Conservation (phyloP, 2,113 vertebrate genomes). For the Aix galericulata region DNA sequence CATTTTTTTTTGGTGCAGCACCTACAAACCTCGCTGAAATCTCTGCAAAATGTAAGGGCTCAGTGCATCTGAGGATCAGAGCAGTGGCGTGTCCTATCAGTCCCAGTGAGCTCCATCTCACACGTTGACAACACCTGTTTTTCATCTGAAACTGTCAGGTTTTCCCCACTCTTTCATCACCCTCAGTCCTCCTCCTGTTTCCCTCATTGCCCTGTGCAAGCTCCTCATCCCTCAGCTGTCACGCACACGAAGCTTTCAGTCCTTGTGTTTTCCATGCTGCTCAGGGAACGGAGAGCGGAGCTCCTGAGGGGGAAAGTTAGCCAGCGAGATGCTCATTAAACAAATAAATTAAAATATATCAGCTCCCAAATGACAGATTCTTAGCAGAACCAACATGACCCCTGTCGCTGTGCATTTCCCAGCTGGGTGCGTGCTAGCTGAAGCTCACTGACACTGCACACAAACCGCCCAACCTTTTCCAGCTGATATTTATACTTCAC, state of each 20-base stretch:
- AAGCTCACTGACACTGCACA: neutral
- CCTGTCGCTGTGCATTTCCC: neutral
- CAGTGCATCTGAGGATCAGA: neutral
- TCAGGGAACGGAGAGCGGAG: neutral
- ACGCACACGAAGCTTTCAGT: neutral
- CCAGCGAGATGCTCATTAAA: constrained; percentile 12
- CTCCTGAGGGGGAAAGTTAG: neutral
- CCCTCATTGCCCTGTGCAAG: neutral
- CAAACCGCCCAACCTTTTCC: neutral
- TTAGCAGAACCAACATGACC: neutral
- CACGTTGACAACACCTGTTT: neutral
- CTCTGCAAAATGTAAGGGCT: neutral
- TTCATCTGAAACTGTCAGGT: neutral
- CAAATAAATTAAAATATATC: constrained; percentile 12
- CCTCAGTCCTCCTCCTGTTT: neutral
- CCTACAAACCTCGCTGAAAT: neutral
- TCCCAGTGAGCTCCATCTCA: neutral
- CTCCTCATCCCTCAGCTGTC: neutral
- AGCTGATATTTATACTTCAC: neutral
- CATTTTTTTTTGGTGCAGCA: neutral
- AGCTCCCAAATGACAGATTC: neutral
- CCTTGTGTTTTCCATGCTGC: neutral
- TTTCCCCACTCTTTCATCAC: neutral
- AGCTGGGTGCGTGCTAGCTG: neutral
- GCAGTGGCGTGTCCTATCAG: accelerated